phyloP scores from a whole-genome alignment of 2,797 vertebrate species.

The Petrocephalus sullivani region DNA sequence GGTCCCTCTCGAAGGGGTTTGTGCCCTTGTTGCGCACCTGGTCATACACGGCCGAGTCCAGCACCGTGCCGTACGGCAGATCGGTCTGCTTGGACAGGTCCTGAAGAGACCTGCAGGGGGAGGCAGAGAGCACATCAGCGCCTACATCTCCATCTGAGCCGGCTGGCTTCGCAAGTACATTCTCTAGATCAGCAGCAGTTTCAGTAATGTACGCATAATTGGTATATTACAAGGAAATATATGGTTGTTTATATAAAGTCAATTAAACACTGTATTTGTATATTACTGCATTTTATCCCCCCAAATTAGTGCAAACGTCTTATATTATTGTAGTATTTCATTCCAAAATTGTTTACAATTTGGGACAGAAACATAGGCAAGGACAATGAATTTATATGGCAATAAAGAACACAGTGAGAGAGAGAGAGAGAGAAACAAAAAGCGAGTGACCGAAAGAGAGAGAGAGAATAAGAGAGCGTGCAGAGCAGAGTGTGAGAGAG shows the following conservation, averaged over 20 bases:
- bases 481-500: not conserved
- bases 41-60: conserved; percentile 94
- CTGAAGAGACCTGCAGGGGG: conserved; percentile 80
- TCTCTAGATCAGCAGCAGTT: not conserved
- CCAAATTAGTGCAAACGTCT: not conserved
- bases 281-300: not conserved
- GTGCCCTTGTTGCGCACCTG: conserved; percentile 90
- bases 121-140: not conserved
- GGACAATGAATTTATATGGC: not conserved
- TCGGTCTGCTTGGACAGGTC: conserved; percentile 96
- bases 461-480: not conserved
- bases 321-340: not conserved
- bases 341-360: not conserved
- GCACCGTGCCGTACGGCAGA: conserved; percentile 89
- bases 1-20: conserved; percentile 97
- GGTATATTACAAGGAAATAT: conserved; percentile 4
- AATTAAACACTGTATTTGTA: not conserved
- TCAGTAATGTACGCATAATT: not conserved
- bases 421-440: not conserved
- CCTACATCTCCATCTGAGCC: not conserved
- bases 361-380: not conserved
- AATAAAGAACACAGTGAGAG: conserved; percentile 4
- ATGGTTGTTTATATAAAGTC: conserved; percentile 10
- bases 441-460: not conserved
- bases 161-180: not conserved